Evolutionary conservation across 53 echinoderm and acorn worm genomes (phyloP).

Genomic region (Actinopyga echinites): DNA sequence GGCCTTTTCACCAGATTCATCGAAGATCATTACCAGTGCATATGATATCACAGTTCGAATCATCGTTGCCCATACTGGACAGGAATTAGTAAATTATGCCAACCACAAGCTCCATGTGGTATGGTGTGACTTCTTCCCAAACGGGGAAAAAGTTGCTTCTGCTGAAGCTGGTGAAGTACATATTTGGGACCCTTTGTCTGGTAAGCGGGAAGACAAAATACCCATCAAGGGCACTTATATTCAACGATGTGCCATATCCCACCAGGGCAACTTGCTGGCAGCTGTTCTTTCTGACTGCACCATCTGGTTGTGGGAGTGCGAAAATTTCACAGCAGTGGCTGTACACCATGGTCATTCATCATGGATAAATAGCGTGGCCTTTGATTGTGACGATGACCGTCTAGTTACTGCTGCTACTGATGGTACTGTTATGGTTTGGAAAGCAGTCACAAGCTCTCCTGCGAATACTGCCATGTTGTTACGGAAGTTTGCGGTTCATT

Average conservation of each 20-base stretch:
- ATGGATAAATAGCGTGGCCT: slow-evolving; percentile 85
- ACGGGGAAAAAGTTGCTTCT: slow-evolving; percentile 66
- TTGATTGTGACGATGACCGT: slow-evolving; percentile 65
- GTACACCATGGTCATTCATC: slow-evolving; percentile 83
- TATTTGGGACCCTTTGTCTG: slow-evolving; percentile 62
- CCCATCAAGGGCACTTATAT: slow-evolving; percentile 34
- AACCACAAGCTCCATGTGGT: slow-evolving; percentile 46
- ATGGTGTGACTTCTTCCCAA: slow-evolving; percentile 64
- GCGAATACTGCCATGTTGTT: slow-evolving; percentile 17
- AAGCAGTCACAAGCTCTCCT: slow-evolving; percentile 6
- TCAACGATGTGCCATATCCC: slow-evolving; percentile 71
- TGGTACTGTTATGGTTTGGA: slow-evolving; percentile 83
- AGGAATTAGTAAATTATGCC: slow-evolving; percentile 30
- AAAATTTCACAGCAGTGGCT: slow-evolving; percentile 49
- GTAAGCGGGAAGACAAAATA: slow-evolving; percentile 42
- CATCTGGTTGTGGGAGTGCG: slow-evolving; percentile 64
- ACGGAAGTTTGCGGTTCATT: slow-evolving; percentile 31
- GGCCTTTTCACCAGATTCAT: slow-evolving; percentile 27
- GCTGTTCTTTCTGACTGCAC: slow-evolving; percentile 81
- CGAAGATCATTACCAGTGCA: neutral
- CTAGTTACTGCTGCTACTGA: slow-evolving; percentile 85
- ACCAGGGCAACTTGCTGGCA: slow-evolving; percentile 59
- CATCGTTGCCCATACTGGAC: neutral
- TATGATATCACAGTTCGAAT: slow-evolving; percentile 22
- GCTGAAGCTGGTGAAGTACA: slow-evolving; percentile 59